Conservation (phyloP, 2,797 vertebrate genomes). For the Enteromius thamalakanensis region DNA sequence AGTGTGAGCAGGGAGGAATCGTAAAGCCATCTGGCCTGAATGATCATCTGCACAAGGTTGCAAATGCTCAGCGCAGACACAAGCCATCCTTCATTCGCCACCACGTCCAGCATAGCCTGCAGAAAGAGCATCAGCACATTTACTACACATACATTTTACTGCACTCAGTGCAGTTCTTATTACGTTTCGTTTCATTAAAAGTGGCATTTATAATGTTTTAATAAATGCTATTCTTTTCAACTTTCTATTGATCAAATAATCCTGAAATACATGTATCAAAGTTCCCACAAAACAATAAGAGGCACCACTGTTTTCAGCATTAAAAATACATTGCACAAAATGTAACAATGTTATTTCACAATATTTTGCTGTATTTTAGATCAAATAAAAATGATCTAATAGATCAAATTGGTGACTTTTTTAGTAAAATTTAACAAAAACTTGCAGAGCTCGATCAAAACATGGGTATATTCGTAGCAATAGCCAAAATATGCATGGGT, state of each 20-base stretch:
- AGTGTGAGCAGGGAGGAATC: constrained; percentile 90
- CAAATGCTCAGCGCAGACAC: constrained; percentile 88
- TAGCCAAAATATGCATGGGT: not conserved
- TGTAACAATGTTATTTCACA: not conserved
- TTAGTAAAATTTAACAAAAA: not conserved
- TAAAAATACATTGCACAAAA: not conserved
- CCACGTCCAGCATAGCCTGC: constrained; percentile 94
- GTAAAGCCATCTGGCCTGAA: constrained; percentile 92
- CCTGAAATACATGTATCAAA: not conserved
- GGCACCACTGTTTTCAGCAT: not conserved
- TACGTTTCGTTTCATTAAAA: not conserved
- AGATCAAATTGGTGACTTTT: no score
- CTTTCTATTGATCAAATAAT: not conserved
- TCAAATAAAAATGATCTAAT: not conserved
- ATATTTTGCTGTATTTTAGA: not conserved
- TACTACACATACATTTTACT: not conserved
- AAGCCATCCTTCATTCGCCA: constrained; percentile 93
- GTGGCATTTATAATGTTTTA: not conserved
- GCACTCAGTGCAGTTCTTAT: not conserved
- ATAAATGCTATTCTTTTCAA: not conserved
- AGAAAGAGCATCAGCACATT: constrained; percentile 32
- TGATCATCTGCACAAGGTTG: constrained; percentile 91
- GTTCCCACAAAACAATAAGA: not conserved
- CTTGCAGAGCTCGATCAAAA: not conserved
- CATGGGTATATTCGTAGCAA: no score